phyloP scores from a whole-genome alignment of 37 sponge, comb jelly and placozoan genomes.

The Haliclona indistincta region DNA sequence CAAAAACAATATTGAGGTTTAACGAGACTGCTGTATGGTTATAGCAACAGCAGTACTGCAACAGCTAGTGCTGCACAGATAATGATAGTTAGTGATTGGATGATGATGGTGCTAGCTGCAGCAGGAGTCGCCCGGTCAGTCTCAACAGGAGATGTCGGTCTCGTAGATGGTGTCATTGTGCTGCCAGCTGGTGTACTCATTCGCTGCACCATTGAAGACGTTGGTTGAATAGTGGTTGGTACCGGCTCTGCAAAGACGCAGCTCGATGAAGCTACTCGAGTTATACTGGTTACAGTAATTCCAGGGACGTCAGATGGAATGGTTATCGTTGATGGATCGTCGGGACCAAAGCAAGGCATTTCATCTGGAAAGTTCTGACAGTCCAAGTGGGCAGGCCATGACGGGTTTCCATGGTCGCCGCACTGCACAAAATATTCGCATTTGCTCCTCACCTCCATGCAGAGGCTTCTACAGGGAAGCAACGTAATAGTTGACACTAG shows the following conservation, averaged over 20 bases:
- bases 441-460: not conserved
- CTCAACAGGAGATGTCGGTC: too few species aligned
- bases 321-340: not conserved
- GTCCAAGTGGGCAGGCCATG: slow-evolving; percentile 6
- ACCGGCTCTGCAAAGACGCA: not conserved
- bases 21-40: too few species aligned
- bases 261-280: not conserved
- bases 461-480: not conserved
- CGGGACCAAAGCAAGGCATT: not conserved
- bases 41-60: too few species aligned
- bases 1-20: too few species aligned
- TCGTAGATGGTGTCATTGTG: not conserved
- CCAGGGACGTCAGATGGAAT: not conserved
- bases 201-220: not conserved
- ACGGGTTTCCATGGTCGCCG: not conserved
- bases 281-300: not conserved
- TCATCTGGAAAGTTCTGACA: not conserved
- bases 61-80: not conserved
- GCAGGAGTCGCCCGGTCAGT: too few species aligned
- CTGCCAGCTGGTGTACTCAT: not conserved
- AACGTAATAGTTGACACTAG: not conserved
- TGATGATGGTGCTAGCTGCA: too few species aligned
- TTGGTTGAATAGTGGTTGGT: not conserved
- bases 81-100: not conserved
- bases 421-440: not conserved